Evolutionary conservation across 2,113 vertebrate genomes (phyloP).

Genomic region (Dinomys branickii): DNA sequence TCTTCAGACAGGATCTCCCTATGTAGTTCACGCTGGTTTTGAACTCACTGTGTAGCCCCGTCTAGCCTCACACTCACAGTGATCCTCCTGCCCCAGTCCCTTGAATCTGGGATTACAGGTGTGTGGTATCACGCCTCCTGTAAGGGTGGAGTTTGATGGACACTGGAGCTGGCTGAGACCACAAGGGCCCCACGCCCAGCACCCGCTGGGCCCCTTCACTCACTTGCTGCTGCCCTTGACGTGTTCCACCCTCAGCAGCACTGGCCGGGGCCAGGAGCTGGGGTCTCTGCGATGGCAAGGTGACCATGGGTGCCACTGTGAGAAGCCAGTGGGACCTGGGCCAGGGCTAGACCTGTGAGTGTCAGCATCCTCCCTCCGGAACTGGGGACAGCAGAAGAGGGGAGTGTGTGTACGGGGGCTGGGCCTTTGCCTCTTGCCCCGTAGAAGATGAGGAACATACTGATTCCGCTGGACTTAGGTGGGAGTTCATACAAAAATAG

Average conservation of each 20-base stretch:
- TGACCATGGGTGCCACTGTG: no score
- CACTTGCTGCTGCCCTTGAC: neutral
- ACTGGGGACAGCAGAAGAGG: neutral
- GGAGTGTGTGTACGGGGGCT: neutral
- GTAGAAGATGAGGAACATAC: neutral
- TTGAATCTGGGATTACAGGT: no score
- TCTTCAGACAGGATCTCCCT: no score
- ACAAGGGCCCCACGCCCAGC: neutral
- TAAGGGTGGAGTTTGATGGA: neutral
- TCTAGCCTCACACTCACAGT: no score
- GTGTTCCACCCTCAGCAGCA: neutral
- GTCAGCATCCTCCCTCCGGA: neutral
- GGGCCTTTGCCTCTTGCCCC: neutral
- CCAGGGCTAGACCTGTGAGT: neutral
- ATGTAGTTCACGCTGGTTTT: no score
- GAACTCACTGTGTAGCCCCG: no score
- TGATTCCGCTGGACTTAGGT: neutral
- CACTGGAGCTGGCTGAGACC: neutral
- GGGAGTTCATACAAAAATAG: neutral
- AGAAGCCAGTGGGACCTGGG: neutral
- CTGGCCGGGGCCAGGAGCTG: neutral
- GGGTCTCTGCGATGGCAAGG: neutral
- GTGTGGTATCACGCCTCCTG: no score
- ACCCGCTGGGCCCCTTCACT: neutral
- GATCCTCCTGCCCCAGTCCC: no score